A percentile compares a stretch with the other conserved stretches of the same genome.
Evolutionary conservation across 2,113 vertebrate species (phyloP).

Genomic region (Elgaria multicarinata): DNA sequence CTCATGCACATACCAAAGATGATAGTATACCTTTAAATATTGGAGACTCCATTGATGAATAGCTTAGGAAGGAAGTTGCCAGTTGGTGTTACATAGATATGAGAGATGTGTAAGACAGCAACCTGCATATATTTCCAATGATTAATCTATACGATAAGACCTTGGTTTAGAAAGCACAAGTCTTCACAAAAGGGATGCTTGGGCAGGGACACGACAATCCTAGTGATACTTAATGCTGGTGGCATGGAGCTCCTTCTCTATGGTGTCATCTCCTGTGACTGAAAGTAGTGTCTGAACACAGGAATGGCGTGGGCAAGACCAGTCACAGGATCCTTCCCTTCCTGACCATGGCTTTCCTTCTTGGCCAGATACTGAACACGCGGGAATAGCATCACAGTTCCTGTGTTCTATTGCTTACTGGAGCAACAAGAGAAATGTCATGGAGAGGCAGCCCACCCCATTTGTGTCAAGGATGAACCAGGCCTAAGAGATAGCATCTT

Average conservation of each 20-base stretch:
- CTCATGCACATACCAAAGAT: not conserved
- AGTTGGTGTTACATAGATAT: too few relatives aligned
- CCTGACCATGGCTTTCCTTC: not conserved
- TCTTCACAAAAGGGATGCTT: not conserved
- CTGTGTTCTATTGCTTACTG: not conserved
- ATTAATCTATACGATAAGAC: not conserved
- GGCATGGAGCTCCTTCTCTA: not conserved
- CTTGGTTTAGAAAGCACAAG: not conserved
- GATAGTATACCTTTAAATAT: not conserved
- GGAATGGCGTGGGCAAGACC: too few relatives aligned
- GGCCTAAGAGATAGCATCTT: not conserved
- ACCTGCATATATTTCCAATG: not conserved
- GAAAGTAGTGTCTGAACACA: not conserved
- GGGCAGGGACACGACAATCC: not conserved
- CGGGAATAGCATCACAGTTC: not conserved
- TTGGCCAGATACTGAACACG: not conserved
- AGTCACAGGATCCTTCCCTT: not conserved
- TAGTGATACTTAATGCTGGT: not conserved
- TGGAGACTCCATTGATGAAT: not conserved
- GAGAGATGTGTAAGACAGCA: not conserved
- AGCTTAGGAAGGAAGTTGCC: not conserved
- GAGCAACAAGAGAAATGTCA: not conserved
- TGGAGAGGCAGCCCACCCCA: too few relatives aligned
- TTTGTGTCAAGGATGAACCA: not conserved
- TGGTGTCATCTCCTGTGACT: not conserved